phyloP scores from a whole-genome alignment of 1,140 invertebrate genomes.

The Pissodes strobi region DNA sequence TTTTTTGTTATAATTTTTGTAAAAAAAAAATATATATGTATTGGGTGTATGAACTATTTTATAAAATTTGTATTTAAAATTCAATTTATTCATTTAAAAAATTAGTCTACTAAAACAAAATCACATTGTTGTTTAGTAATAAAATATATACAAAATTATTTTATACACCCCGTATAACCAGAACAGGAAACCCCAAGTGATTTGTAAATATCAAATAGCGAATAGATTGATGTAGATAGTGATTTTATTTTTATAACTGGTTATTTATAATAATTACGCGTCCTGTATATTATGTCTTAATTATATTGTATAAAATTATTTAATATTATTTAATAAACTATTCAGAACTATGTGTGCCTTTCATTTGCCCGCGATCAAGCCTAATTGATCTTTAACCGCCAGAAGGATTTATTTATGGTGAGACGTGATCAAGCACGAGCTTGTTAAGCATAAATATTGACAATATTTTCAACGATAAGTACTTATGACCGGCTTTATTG shows the following conservation, averaged over 20 bases:
- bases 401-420: too few relatives aligned
- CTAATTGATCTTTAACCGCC: too few relatives aligned
- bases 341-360: too few relatives aligned
- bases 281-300: constrained; percentile 8
- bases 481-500: too few relatives aligned
- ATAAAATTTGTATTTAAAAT: not conserved
- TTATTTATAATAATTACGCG: constrained; percentile 7
- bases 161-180: not conserved
- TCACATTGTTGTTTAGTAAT: too few relatives aligned
- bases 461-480: too few relatives aligned
- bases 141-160: too few relatives aligned
- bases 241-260: constrained; percentile 26
- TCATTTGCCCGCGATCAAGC: too few relatives aligned
- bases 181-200: not conserved
- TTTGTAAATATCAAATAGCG: constrained; percentile 3
- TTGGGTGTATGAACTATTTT: not conserved
- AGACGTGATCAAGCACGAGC: too few relatives aligned
- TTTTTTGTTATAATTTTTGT: not conserved
- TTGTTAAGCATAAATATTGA: too few relatives aligned
- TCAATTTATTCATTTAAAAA: not conserved
- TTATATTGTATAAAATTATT: constrained; percentile 22
- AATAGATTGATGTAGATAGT: constrained; percentile 23
- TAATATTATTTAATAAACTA: constrained; percentile 14
- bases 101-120: not conserved
- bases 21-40: not conserved